Base-by-base conservation (phyloP, 2,888 invertebrate species). In the Linyphia triangularis region DNA sequence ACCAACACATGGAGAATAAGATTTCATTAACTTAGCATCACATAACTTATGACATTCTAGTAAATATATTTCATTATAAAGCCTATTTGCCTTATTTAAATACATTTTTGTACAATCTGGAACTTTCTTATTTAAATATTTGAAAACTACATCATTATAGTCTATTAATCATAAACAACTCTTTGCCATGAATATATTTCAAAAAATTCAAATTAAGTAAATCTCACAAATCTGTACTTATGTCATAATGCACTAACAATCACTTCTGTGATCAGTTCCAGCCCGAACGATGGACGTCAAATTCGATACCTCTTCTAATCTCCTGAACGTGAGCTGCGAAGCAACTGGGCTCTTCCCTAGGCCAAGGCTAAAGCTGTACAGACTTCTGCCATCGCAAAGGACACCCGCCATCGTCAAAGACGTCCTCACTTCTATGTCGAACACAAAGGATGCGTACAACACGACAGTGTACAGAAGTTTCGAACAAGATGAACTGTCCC, bases 311-410 rank as follows among this genome's bases (percentile, higher is more conserved):
- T 28, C 67, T 16, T n/a, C 70, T 1, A 73, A 67, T n/a, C 72
- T 84, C 10, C 40, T 89, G 7, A 89, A 89, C 37, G 89, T 89
- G 2, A 86, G 83, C 30, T 89, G 89, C 33, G 79, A 86, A 33
- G 89, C 89, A 1, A 83, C 83, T 9, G 89, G 86, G 3, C 19
- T 88, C 16, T 89, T 78, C 24, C 89, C 89, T 0, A 61, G 79
- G 19, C 89, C 89, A 10, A 83, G 67, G 22, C 51, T 89, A 5
- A 43, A 73, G 10, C 72, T 89, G 16, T 86, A 83, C 59, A 72
- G 72, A 26, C 22, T 89, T 5, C 22, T 73, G 7, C 57, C 70
- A 0, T 57, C 24, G 9, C 61, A 84, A 37, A 79, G 83, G 19
- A 67, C 67, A 4, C 78, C 88, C 3, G 10, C 79, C 2, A 24